Base-by-base conservation (phyloP, 1,140 invertebrate genomes). In the Sminthurides bifidus region DNA sequence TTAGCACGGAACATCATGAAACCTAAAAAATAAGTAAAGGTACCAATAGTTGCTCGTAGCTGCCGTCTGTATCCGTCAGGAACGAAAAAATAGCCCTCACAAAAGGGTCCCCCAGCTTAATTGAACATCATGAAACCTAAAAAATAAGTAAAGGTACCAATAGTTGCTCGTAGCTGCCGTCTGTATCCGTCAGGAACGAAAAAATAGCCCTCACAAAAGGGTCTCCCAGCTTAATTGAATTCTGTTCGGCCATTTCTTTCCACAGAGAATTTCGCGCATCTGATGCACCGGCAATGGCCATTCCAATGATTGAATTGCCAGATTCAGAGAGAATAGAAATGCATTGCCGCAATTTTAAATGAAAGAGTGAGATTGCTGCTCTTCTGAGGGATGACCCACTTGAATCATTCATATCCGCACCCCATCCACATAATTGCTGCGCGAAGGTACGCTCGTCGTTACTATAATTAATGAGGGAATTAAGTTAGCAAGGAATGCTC, bases 121-220 rank as follows among this genome's bases (percentile, higher is more conserved):
- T n/a, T n/a, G 52, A 53, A 38, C 57, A 53, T 26, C 52, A 46
- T 56, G 54, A 50, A 29, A 52, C 24, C 46, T 60, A 19, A 30
- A 54, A 23, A 27, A 24, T 55, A 19, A 30, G 37, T 23, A 44
- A n/a, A 45, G 15, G 21, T 52, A 89, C 85, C 73, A 92, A 72
- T 66, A 92, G 82, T 62, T 77, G 79, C 52, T 87, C 83, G 66
- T 85, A 90, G 60, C 79, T 81, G 56, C 84, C 81, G 65, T 79
- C 79, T 29, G 88, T 81, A 40, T 83, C 80, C 0, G 89, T 88
- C 12, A 96, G 77, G 73, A 96, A 95, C 24, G 83, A 80, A 76
- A 96, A 94, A 65, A 92, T 84, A 1, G 88, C 88, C 66, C 87
- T 77, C 31, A 97, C 76, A 74, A 95, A 93, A 1, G 92, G 85